These are phyloP conservation scores for Diabrotica undecimpunctata DNA, from an alignment of 1,140 invertebrate species.

Conservation along the genomic window DNA sequence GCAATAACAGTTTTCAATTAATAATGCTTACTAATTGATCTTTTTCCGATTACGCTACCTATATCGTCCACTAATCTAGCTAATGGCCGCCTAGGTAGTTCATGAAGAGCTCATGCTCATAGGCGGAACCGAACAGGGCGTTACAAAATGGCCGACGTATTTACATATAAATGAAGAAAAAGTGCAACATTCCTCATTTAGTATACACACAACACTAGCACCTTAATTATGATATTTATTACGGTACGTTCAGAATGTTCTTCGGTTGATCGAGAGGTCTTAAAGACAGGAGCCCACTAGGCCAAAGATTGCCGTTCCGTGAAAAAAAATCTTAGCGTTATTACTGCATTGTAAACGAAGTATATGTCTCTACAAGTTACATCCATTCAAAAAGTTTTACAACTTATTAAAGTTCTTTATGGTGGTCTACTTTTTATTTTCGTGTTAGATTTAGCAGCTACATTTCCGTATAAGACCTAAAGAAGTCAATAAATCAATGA, in stretches of 20 bases:
- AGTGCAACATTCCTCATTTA: slow-evolving; percentile 16
- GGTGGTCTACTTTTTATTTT: no score
- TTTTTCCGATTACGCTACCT: background rate
- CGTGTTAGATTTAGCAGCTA: no score
- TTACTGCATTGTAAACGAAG: no score
- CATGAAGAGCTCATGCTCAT: slow-evolving; percentile 22
- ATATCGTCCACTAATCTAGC: slow-evolving; percentile 22
- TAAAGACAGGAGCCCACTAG: no score
- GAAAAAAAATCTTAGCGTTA: no score
- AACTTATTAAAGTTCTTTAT: no score
- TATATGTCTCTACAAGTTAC: no score
- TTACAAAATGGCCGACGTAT: slow-evolving; percentile 36
- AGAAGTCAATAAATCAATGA: no score
- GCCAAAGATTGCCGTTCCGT: no score
- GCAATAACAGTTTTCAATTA: no score
- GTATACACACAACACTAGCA: background rate
- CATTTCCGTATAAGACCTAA: no score
- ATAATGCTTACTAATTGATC: background rate
- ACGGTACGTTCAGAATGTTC: background rate
- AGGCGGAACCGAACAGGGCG: slow-evolving; percentile 34
- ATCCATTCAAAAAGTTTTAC: no score
- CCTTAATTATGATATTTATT: slow-evolving; percentile 20
- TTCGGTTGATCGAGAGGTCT: background rate
- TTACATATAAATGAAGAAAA: slow-evolving; percentile 38
- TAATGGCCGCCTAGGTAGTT: slow-evolving; percentile 22